A percentile compares a stretch with the other conserved stretches of the same genome.
Conservation (phyloP, 1,140 invertebrate genomes). For the Drepana arcuata region DNA sequence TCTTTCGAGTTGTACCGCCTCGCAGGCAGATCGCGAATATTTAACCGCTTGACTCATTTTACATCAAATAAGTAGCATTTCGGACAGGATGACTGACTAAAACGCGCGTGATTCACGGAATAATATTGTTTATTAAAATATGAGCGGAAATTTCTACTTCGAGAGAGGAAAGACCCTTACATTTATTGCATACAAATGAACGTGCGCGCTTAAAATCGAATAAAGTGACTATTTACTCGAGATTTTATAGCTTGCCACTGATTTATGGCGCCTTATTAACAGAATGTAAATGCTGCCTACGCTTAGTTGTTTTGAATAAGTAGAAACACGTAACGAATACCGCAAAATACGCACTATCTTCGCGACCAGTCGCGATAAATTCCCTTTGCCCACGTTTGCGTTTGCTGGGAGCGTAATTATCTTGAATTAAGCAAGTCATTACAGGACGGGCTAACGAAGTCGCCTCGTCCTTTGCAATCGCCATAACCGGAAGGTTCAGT, state of each 20-base stretch:
- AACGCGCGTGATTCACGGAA: conserved; percentile 48
- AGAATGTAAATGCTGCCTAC: conserved; percentile 33
- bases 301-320: conserved; percentile 23
- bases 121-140: conserved; percentile 52
- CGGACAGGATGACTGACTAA: conserved; percentile 53
- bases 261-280: conserved; percentile 37
- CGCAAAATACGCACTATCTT: conserved; percentile 14
- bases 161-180: conserved; percentile 51
- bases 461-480: conserved; percentile 23
- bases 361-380: conserved; percentile 34
- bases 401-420: conserved; percentile 43
- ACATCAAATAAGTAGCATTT: conserved; percentile 59
- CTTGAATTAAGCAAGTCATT: conserved; percentile 46
- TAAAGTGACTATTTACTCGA: conserved; percentile 40
- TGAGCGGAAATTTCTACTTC: conserved; percentile 58
- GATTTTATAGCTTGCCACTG: conserved; percentile 28
- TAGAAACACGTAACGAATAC: conserved; percentile 16
- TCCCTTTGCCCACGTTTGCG: conserved; percentile 31
- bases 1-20: conserved; percentile 20
- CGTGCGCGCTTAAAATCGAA: conserved; percentile 40
- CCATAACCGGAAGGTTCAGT: conserved; percentile 51
- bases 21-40: conserved; percentile 41
- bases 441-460: conserved; percentile 48
- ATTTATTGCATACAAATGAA: conserved; percentile 53
- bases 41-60: conserved; percentile 43